These are phyloP conservation scores for Petrocephalus schoutedeni DNA, from an alignment of 2,797 vertebrate species.

Conservation along the genomic window DNA sequence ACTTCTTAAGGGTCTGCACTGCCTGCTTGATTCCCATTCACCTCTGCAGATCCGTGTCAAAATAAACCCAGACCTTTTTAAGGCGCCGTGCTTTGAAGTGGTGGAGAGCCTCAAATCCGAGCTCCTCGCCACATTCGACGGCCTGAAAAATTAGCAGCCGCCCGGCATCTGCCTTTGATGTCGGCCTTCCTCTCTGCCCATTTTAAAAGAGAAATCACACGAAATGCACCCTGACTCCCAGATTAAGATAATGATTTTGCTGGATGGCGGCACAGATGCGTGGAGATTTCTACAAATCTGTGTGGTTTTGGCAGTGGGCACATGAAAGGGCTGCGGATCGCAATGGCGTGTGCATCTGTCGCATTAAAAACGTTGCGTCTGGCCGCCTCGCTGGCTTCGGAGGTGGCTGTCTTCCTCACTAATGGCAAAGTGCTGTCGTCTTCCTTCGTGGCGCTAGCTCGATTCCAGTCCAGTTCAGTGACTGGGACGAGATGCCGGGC, in stretches of 20 bases:
- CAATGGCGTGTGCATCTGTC: not conserved
- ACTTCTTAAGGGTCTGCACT: conserved; percentile 65
- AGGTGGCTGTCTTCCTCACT: not conserved
- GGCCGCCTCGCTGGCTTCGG: not conserved
- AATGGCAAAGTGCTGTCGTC: not conserved
- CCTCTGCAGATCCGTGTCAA: conserved; percentile 73
- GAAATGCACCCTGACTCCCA: conserved; percentile 67
- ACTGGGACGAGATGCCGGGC: not conserved
- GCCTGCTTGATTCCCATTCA: conserved; percentile 75
- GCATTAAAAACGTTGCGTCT: conserved; percentile 1
- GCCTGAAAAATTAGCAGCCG: conserved; percentile 72
- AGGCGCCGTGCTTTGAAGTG: conserved; percentile 76
- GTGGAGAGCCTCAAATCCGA: conserved; percentile 71
- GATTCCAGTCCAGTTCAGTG: not conserved
- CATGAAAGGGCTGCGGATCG: conserved; percentile 16
- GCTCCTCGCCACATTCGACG: conserved; percentile 63
- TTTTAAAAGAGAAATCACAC: conserved; percentile 68
- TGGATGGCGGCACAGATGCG: conserved; percentile 42
- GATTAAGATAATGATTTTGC: conserved; percentile 64
- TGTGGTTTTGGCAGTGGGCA: conserved; percentile 13
- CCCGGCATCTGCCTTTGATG: conserved; percentile 72
- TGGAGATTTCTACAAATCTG: conserved; percentile 25
- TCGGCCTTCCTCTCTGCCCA: conserved; percentile 51
- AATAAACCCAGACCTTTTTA: conserved; percentile 75
- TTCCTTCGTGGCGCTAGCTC: not conserved